Evolutionary conservation across 2,888 invertebrate genomes (phyloP).

Genomic region (Drosophila emarginata): DNA sequence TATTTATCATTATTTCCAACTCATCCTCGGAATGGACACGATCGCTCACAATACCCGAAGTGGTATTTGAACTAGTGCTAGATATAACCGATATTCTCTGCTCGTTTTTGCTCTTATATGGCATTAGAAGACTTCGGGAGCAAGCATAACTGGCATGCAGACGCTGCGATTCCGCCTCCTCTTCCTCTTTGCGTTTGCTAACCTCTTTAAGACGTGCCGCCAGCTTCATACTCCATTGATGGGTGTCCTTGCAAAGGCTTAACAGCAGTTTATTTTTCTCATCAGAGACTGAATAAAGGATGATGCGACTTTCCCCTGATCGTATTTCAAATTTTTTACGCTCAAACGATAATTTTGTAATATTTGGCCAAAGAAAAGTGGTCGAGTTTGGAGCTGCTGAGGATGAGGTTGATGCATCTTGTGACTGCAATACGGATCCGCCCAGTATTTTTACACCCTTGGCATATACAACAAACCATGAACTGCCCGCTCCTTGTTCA

Average conservation of each 20-base stretch:
- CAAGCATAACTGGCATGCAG: constrained; percentile 89
- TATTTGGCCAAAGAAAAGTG: constrained; percentile 97
- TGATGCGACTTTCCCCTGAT: constrained; percentile 93
- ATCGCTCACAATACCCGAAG: constrained; percentile 97
- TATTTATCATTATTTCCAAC: constrained; percentile 93
- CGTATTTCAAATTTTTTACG: constrained; percentile 98
- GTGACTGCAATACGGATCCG: constrained; percentile 81
- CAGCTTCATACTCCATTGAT: constrained; percentile 97
- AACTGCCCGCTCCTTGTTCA: constrained; percentile 89
- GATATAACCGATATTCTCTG: constrained; percentile 95
- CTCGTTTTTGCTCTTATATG: constrained; percentile 87
- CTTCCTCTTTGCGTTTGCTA: constrained; percentile 91
- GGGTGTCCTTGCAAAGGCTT: constrained; percentile 94
- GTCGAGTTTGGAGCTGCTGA: constrained; percentile 79
- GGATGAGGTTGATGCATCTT: constrained; percentile 44
- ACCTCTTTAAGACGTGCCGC: constrained; percentile 92
- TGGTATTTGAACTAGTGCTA: constrained; percentile 97
- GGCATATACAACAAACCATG: constrained; percentile 95
- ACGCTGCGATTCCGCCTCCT: constrained; percentile 87
- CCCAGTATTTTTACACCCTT: constrained; percentile 94
- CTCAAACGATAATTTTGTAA: constrained; percentile 97
- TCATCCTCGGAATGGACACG: constrained; percentile 97
- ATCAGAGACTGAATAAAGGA: constrained; percentile 95
- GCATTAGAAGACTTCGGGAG: constrained; percentile 85
- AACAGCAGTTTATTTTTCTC: constrained; percentile 96